These are phyloP conservation scores for Caenorhabditis sp. DNA, from an alignment of 2,888 invertebrate species.

Conservation along the genomic window DNA sequence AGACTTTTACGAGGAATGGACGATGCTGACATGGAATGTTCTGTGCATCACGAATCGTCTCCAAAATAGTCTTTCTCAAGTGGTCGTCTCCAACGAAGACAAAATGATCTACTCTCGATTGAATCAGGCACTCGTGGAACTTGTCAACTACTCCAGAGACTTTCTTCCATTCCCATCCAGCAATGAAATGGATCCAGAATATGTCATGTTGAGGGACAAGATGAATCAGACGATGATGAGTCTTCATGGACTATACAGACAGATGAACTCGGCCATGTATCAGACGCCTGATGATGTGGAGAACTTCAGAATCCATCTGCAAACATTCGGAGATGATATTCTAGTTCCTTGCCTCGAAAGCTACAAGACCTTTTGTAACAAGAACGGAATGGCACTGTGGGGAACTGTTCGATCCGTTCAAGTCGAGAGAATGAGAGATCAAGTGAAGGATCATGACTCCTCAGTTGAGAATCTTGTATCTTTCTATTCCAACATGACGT, in stretches of 20 bases:
- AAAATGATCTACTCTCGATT: constrained; percentile 79
- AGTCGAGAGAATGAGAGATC: constrained; percentile 69
- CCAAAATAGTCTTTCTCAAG: constrained; percentile 73
- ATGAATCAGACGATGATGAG: constrained; percentile 74
- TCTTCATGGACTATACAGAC: constrained; percentile 75
- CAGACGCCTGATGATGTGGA: constrained; percentile 66
- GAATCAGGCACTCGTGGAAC: constrained; percentile 80
- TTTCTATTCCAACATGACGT: constrained; percentile 82
- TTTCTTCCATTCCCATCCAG: constrained; percentile 67
- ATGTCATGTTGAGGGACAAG: constrained; percentile 69
- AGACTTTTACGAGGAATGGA: constrained; percentile 82
- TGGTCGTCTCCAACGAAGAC: constrained; percentile 71
- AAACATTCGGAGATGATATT: constrained; percentile 76
- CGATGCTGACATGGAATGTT: constrained; percentile 83
- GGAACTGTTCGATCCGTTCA: constrained; percentile 74
- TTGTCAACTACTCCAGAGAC: constrained; percentile 80
- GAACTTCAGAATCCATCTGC: constrained; percentile 68
- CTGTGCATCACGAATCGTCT: constrained; percentile 81
- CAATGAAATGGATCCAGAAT: constrained; percentile 67
- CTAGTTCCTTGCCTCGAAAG: constrained; percentile 80
- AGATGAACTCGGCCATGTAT: constrained; percentile 59
- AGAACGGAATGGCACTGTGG: constrained; percentile 76
- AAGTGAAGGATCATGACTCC: constrained; percentile 40
- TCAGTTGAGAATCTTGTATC: constrained; percentile 72
- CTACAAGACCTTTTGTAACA: constrained; percentile 81